A percentile compares a stretch with the other conserved stretches of the same genome.
Evolutionary conservation across 2,888 invertebrate genomes (phyloP).

Genomic region (Volucella zonaria): DNA sequence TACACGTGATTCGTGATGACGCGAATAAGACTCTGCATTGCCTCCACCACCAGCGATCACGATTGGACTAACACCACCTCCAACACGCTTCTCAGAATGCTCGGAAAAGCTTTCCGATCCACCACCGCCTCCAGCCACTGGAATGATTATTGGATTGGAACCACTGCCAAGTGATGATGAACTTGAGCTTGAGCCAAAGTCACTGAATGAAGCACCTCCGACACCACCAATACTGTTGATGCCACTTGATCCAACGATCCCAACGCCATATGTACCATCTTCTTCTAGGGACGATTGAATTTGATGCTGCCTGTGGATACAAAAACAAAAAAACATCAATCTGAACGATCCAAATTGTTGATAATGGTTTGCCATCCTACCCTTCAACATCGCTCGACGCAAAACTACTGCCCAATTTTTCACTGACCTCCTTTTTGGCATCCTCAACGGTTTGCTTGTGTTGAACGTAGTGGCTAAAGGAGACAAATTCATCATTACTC

Average conservation of each 20-base stretch:
- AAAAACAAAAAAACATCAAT: background rate
- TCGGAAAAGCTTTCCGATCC: slow-evolving; percentile 70
- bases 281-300: slow-evolving; percentile 76
- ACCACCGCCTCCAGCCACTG: slow-evolving; percentile 75
- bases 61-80: slow-evolving; percentile 74
- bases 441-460: slow-evolving; percentile 80
- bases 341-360: background rate
- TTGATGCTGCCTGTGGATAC: slow-evolving; percentile 54
- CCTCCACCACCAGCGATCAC: slow-evolving; percentile 73
- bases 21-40: slow-evolving; percentile 74
- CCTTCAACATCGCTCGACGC: slow-evolving; percentile 56
- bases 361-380: slow-evolving; percentile 67
- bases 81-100: slow-evolving; percentile 72
- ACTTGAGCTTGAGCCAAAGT: slow-evolving; percentile 49
- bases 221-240: slow-evolving; percentile 3
- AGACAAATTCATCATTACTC: background rate
- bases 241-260: slow-evolving; percentile 76
- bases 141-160: slow-evolving; percentile 74
- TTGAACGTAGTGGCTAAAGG: slow-evolving; percentile 79
- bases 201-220: slow-evolving; percentile 38
- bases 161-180: slow-evolving; percentile 31
- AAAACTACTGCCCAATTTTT: slow-evolving; percentile 67
- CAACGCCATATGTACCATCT: slow-evolving; percentile 77
- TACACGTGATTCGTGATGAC: slow-evolving; percentile 70
- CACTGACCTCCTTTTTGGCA: slow-evolving; percentile 77